Percentiles rank a stretch among this genome's conserved stretches.
These are phyloP conservation scores for Catharus fuscescens DNA, from an alignment of 2,113 vertebrate species.

Conservation along the genomic window DNA sequence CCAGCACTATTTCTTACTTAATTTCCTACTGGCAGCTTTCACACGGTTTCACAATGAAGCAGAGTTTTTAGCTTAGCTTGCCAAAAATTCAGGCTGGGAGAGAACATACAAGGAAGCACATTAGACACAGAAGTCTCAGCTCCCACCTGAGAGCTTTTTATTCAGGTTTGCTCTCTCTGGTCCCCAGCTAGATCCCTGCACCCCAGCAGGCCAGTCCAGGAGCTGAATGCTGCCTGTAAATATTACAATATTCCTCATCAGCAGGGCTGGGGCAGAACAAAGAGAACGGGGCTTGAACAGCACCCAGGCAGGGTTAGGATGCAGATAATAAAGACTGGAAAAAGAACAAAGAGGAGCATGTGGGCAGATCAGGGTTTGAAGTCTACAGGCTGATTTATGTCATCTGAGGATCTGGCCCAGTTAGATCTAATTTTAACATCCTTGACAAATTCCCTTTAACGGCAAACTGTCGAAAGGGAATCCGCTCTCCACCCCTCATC, in stretches of 20 bases:
- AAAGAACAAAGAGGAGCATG: conserved; percentile 39
- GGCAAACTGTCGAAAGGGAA: background rate
- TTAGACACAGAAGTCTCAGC: background rate
- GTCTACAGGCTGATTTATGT: conserved; percentile 26
- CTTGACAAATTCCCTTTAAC: conserved; percentile 41
- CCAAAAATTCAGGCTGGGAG: background rate
- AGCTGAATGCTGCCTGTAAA: background rate
- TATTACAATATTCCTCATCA: background rate
- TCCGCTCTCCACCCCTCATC: background rate
- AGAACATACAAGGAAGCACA: accelerated
- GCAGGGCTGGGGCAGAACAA: background rate
- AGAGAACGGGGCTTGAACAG: background rate
- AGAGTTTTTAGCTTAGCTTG: background rate
- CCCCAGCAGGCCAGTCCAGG: background rate
- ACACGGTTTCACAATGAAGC: background rate
- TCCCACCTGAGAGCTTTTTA: background rate
- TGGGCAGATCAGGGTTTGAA: background rate
- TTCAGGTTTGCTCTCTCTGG: background rate
- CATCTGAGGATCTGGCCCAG: conserved; percentile 38
- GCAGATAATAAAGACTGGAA: background rate
- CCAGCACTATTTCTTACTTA: conserved; percentile 1
- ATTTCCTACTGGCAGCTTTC: conserved; percentile 30
- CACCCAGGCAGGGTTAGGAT: background rate
- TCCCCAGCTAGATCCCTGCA: background rate
- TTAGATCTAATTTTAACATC: conserved; percentile 50